Evolutionary conservation across 2,113 vertebrate species (phyloP).

Genomic region (Phalacrocorax aristotelis): DNA sequence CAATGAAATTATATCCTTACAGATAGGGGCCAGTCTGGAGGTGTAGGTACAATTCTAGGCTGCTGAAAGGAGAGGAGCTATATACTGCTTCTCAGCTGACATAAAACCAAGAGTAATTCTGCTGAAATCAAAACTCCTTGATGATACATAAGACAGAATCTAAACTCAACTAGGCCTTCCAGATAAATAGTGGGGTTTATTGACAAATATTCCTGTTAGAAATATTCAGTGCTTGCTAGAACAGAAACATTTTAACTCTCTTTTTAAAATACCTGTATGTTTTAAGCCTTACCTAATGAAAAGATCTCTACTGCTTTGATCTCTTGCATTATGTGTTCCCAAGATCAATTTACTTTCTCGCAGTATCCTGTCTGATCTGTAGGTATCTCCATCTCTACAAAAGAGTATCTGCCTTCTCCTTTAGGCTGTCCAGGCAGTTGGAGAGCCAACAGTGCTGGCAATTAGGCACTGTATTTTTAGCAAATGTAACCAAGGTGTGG

Average conservation of each 20-base stretch:
- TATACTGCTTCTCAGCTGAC: background rate
- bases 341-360: background rate
- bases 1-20: conserved; percentile 23
- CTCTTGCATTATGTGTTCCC: background rate
- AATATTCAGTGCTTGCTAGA: background rate
- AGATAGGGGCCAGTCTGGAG: background rate
- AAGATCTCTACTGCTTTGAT: background rate
- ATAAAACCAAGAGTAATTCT: background rate
- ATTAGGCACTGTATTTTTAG: background rate
- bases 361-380: background rate
- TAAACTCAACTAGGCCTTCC: background rate
- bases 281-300: background rate
- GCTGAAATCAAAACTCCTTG: background rate
- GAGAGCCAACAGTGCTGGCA: background rate
- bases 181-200: background rate
- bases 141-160: background rate
- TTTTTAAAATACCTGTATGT: background rate
- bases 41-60: background rate
- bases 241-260: background rate
- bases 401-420: background rate
- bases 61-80: background rate
- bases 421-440: background rate
- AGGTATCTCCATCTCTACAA: background rate
- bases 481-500: background rate
- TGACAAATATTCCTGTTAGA: background rate